Conservation (phyloP, 2,113 vertebrate species). For the Nycticryphes semicollaris region DNA sequence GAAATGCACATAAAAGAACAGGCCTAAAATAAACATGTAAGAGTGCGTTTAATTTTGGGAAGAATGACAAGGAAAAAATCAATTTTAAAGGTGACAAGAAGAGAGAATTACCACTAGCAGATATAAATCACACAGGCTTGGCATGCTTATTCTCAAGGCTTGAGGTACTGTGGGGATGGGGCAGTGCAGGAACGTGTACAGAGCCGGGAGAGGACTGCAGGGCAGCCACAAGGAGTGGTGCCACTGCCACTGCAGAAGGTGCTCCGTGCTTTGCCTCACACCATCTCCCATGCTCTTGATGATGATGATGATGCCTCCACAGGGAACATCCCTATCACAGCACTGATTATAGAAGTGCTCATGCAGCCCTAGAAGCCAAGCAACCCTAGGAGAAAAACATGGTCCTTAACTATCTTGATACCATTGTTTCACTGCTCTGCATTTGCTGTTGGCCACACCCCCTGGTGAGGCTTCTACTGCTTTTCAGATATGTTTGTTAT, state of each 20-base stretch:
- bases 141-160: neutral
- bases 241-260: neutral
- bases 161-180: neutral
- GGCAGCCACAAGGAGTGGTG: neutral
- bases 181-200: neutral
- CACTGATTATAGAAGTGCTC: neutral
- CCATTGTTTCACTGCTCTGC: neutral
- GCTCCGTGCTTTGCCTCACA: accelerated
- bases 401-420: neutral
- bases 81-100: neutral
- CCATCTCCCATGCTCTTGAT: neutral
- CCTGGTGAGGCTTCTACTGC: neutral
- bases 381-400: neutral
- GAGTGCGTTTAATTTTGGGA: neutral
- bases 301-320: neutral
- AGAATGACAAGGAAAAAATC: neutral
- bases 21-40: neutral
- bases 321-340: neutral
- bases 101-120: neutral
- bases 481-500: neutral
- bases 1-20: neutral
- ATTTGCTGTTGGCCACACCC: neutral
- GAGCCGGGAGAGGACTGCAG: neutral
- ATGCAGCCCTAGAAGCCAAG: accelerated
- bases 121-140: neutral